Base-by-base conservation (phyloP, 2,113 vertebrate genomes). In the Callocephalon fimbriatum region DNA sequence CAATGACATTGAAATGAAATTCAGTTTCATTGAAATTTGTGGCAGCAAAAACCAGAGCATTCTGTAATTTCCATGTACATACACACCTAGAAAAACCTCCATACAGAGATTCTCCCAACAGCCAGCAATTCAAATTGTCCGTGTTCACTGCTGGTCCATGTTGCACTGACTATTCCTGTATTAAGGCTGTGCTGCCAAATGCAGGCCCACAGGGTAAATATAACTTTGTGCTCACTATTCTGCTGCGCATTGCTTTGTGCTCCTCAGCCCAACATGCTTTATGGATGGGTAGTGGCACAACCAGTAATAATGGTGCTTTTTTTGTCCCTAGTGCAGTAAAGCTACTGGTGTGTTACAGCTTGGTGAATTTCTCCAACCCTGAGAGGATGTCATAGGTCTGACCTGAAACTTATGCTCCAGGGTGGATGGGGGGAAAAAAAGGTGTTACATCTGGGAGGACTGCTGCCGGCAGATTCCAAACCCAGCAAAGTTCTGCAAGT, bases 141-240 rank as follows among this genome's bases (percentile, higher is more conserved):
- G 2, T 48, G 1, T 38, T 35, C 38, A 2, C 29, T 45, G 29
- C 54, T 59, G n/a, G 38, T 29, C 3, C 4, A 1, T 4, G 12
- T 11, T 42, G 25, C 5, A 3, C 22, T 15, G 58, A 62, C 38
- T 27, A 19, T 40, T 82, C 19, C 51, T 0, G 0, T 37, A n/a
- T 15, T 40, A 45, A 48, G 37, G n/a, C 58, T 66, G 53, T 44
- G 38, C 22, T 82, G 70, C 29, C 45, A 58, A 66, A 77, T 40
- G 23, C 67, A 85, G 53, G 13, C 14, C 44, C 66, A 31, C 8
- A 12, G n/a, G 23, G 37, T n/a, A 82, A 44, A 44, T 15, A 72
- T 5, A 25, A 40, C n/a, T 44, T 56, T n/a, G 35, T 40, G 26
- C 40, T 86, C 48, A 14, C 40, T 38, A 4, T 58, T 83, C 31